Evolutionary conservation across 2,797 vertebrate genomes (phyloP).

Genomic region (Sandelia bainsii): DNA sequence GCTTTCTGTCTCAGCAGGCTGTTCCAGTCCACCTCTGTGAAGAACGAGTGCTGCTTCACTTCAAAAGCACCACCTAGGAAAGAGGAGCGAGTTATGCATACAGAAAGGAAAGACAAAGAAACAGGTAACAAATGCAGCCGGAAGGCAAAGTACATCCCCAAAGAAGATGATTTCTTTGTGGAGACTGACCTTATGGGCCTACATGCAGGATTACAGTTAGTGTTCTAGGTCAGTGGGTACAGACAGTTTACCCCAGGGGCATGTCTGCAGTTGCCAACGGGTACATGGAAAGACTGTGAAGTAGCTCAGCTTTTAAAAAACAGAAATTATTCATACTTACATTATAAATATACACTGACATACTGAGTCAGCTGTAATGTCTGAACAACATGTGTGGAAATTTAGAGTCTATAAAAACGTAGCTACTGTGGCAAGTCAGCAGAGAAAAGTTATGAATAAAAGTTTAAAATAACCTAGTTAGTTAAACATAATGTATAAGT

Average conservation of each 20-base stretch:
- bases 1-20: constrained; percentile 93
- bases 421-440: not conserved
- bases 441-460: not conserved
- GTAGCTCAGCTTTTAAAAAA: not conserved
- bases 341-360: not conserved
- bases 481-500: too few relatives aligned
- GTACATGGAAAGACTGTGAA: not conserved
- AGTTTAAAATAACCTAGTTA: not conserved
- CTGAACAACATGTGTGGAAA: not conserved
- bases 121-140: constrained; percentile 14
- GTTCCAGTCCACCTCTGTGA: constrained; percentile 93
- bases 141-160: constrained; percentile 15
- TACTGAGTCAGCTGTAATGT: not conserved
- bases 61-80: constrained; percentile 88
- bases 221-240: constrained; percentile 19
- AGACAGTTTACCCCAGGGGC: not conserved
- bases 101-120: not conserved
- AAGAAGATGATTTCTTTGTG: constrained; percentile 31
- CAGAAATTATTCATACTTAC: not conserved
- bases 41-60: constrained; percentile 92
- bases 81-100: not conserved
- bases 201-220: not conserved
- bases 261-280: not conserved
- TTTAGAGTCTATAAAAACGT: too few relatives aligned
- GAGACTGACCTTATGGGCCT: constrained; percentile 16